phyloP scores from a whole-genome alignment of 2,888 invertebrate genomes.

The Pammene fasciana region DNA sequence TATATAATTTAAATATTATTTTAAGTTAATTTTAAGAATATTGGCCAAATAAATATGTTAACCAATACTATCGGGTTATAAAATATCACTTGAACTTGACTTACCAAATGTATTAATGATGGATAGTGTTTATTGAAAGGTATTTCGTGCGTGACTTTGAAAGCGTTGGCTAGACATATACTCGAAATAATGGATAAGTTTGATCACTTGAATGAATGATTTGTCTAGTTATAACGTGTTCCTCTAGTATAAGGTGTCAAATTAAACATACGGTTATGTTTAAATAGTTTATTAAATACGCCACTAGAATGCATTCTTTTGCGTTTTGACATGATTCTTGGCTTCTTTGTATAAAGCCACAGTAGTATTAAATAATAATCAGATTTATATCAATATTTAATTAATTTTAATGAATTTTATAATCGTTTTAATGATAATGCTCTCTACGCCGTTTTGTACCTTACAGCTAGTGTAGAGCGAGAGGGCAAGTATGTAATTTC shows the following conservation, averaged over 20 bases:
- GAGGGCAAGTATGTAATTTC: conserved; percentile 31
- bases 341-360: conserved; percentile 12
- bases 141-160: conserved; percentile 48
- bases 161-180: conserved; percentile 26
- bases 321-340: conserved; percentile 17
- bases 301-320: neutral
- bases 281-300: conserved; percentile 66
- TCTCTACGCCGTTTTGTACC: conserved; percentile 33
- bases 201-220: conserved; percentile 1
- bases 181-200: conserved; percentile 13
- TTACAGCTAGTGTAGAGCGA: conserved; percentile 1
- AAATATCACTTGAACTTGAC: conserved; percentile 47
- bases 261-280: conserved; percentile 65
- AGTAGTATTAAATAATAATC: conserved; percentile 32
- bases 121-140: conserved; percentile 30
- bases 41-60: conserved; percentile 60
- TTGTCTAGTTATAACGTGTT: conserved; percentile 34
- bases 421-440: conserved; percentile 34
- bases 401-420: conserved; percentile 40
- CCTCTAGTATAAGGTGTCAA: conserved; percentile 48
- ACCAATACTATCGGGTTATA: conserved; percentile 52
- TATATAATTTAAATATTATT: conserved; percentile 32
- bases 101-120: conserved; percentile 65
- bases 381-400: conserved; percentile 36
- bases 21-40: conserved; percentile 54